These are phyloP conservation scores for Lasioglossum albipes DNA, from an alignment of 1,140 invertebrate species.

Conservation along the genomic window DNA sequence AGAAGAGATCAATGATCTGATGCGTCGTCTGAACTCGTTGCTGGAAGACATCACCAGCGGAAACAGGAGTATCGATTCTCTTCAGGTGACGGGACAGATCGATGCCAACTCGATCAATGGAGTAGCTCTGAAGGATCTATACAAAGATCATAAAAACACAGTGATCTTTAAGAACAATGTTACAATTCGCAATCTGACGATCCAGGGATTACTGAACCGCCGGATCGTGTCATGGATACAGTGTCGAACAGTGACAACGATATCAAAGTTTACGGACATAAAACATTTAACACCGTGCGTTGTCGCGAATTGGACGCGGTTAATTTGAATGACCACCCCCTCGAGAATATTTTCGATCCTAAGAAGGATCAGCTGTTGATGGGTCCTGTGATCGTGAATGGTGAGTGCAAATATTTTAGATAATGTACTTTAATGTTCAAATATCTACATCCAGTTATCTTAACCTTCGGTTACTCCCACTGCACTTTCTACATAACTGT, in stretches of 20 bases:
- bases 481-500: too few relatives aligned
- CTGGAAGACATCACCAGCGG: conserved; percentile 8
- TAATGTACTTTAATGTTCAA: too few relatives aligned
- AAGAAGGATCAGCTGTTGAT: conserved; percentile 57
- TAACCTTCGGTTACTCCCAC: too few relatives aligned
- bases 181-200: conserved; percentile 58
- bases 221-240: conserved; percentile 55
- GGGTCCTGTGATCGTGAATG: conserved; percentile 64
- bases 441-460: too few relatives aligned
- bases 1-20: conserved; percentile 42
- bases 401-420: conserved; percentile 31
- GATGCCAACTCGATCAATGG: conserved; percentile 55
- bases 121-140: conserved; percentile 46
- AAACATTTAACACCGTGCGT: conserved; percentile 51
- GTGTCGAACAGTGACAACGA: conserved; percentile 60
- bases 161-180: conserved; percentile 57
- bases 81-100: conserved; percentile 61
- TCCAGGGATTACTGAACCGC: conserved; percentile 62
- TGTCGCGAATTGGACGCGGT: conserved; percentile 41
- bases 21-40: neutral
- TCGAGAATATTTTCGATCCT: conserved; percentile 60
- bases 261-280: conserved; percentile 53
- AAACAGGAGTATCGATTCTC: conserved; percentile 40
- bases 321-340: conserved; percentile 60
- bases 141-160: conserved; percentile 30